Base-by-base conservation (phyloP, 2,888 invertebrate genomes). In the Torymus aiolomorphi region DNA sequence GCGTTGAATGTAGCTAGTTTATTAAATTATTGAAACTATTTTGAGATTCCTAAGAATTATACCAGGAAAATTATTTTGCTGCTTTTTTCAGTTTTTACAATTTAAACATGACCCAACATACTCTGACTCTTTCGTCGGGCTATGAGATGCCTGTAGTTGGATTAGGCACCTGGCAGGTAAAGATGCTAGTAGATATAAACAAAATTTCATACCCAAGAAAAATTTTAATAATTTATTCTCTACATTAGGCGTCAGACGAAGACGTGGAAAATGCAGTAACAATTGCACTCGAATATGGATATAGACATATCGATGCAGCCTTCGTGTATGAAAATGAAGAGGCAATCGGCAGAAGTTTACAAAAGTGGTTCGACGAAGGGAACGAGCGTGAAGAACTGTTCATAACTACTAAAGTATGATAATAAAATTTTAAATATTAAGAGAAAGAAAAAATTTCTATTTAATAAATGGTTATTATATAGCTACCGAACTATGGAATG, bases 281-380 rank as follows among this genome's bases (percentile, higher is more conserved):
- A 70, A 91, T 91, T 72, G 95, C 96, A 31, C 89, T 96, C 80
- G 92, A 94, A 67, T 89, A 91, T 82, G 96, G 96, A 51, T 96
- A 96, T 86, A 92, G 94, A 83, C 95, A 95, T 83, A 94, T 94
- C 83, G 96, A 96, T 88, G 96, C 96, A 11, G 96, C 96, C 24
- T 94, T 94, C 87, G 94, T 94, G 90, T 96, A 96, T 86, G 93
- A 94, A 82, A 96, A 95, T 84, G 96, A 96, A 89, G 94, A 94
- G 82, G 92, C 93, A 0, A 94, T 96, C 82, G 96, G 96, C 3
- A 92, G 91, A 76, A 94, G 93, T 51, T 89, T 96, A 70, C 92
- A 93, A 83, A 92, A 92, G 86, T 94, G 94, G 94, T 91, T 95
- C 49, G 88, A 91, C 24, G 91, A 92, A 61, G 94, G 94, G 52